These are phyloP conservation scores for Erannis defoliaria DNA, from an alignment of 2,888 invertebrate genomes.

Conservation along the genomic window DNA sequence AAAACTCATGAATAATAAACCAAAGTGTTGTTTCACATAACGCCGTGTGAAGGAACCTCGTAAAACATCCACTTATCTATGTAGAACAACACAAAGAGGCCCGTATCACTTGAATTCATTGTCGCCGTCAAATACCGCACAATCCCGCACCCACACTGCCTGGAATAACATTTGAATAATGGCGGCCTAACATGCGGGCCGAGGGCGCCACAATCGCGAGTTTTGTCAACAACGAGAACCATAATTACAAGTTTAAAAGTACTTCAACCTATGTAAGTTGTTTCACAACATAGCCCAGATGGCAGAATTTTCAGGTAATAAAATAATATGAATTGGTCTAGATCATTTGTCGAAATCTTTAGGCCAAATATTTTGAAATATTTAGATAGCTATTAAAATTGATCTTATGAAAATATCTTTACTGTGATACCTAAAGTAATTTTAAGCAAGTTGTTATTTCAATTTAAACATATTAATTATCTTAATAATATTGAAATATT, in stretches of 20 bases:
- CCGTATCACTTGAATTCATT: constrained; percentile 23
- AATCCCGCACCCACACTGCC: constrained; percentile 6
- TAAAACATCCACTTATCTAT: constrained; percentile 19
- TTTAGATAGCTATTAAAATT: too few species aligned
- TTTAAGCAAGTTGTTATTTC: too few species aligned
- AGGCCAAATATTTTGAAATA: too few species aligned
- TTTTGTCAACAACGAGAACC: neutral
- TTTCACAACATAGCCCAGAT: too few species aligned
- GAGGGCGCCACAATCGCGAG: constrained; percentile 1
- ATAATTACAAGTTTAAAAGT: neutral
- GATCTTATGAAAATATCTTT: too few species aligned
- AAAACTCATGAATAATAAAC: neutral
- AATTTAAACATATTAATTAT: too few species aligned
- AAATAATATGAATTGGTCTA: too few species aligned
- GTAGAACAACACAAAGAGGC: constrained; percentile 17
- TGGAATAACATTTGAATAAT: constrained; percentile 31
- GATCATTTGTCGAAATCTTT: too few species aligned
- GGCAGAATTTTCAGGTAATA: too few species aligned
- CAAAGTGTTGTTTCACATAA: constrained; percentile 8
- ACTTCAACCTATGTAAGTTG: neutral
- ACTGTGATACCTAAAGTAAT: too few species aligned
- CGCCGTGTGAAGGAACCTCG: constrained; percentile 1
- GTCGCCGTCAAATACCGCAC: constrained; percentile 14
- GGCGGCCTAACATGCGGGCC: constrained; percentile 8
- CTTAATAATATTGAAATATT: too few species aligned